These are phyloP conservation scores for Eupeodes luniger DNA, from an alignment of 2,888 invertebrate genomes.

Conservation along the genomic window DNA sequence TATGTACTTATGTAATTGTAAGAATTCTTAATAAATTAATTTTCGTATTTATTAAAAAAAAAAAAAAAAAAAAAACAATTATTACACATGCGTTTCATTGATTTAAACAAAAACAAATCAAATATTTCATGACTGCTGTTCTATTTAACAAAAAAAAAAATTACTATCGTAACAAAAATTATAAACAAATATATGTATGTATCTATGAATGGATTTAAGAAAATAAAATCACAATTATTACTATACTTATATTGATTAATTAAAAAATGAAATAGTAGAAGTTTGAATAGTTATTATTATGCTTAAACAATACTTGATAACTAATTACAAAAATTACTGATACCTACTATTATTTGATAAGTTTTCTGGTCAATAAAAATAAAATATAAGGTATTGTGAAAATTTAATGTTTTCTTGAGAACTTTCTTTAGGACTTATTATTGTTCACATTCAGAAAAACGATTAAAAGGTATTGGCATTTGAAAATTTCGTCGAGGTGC, in stretches of 20 bases:
- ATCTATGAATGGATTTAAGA: constrained; percentile 44
- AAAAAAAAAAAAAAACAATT: constrained; percentile 16
- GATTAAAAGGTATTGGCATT: too few species aligned
- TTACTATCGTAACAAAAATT: constrained; percentile 24
- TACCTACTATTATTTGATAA: constrained; percentile 72
- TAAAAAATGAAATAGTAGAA: constrained; percentile 41
- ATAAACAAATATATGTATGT: constrained; percentile 23
- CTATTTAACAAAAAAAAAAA: constrained; percentile 20
- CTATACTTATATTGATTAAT: constrained; percentile 40
- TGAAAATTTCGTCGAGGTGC: too few species aligned
- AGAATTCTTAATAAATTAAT: constrained; percentile 53
- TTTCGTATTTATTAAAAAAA: constrained; percentile 31
- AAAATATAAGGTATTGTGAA: constrained; percentile 70
- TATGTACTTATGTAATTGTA: constrained; percentile 3
- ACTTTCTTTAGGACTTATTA: not conserved
- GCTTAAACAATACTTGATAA: constrained; percentile 48
- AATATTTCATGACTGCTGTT: constrained; percentile 62
- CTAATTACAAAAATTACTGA: constrained; percentile 52
- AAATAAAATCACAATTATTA: constrained; percentile 28
- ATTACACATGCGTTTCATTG: constrained; percentile 47
- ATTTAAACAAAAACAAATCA: constrained; percentile 4
- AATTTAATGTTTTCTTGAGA: not conserved
- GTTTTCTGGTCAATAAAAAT: constrained; percentile 71
- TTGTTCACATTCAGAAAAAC: too few species aligned
- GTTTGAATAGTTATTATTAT: constrained; percentile 62